phyloP scores from a whole-genome alignment of 2,113 vertebrate genomes.

The Pleuronectes platessa region DNA sequence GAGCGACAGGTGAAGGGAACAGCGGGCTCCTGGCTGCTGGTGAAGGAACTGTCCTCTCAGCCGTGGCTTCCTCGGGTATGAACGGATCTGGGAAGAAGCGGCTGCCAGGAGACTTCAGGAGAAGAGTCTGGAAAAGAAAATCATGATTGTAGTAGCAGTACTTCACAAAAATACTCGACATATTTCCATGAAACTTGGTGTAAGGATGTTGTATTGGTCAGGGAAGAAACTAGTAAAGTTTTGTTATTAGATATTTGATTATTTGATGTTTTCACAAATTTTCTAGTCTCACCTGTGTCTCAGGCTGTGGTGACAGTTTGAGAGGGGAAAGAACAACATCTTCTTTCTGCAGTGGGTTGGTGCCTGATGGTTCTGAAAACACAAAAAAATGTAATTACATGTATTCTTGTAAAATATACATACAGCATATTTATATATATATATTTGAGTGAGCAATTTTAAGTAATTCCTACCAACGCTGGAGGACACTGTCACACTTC shows the following conservation, averaged over 20 bases:
- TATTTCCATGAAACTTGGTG: no score
- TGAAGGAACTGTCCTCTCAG: slow-evolving; percentile 55
- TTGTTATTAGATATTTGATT: no score
- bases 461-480: slow-evolving; percentile 66
- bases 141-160: no score
- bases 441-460: accelerated
- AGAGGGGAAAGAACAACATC: slow-evolving; percentile 67
- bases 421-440: background rate
- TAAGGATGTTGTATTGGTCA: no score
- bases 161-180: no score
- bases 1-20: slow-evolving; percentile 45
- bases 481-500: slow-evolving; percentile 57
- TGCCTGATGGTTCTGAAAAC: slow-evolving; percentile 62
- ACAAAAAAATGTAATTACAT: slow-evolving; percentile 14
- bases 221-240: no score
- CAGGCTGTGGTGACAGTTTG: slow-evolving; percentile 48
- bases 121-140: slow-evolving; percentile 49
- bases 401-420: background rate
- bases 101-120: slow-evolving; percentile 73
- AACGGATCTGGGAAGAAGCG: slow-evolving; percentile 84
- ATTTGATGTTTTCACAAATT: no score
- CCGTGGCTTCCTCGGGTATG: slow-evolving; percentile 68
- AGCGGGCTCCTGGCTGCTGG: slow-evolving; percentile 50
- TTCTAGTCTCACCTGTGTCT: slow-evolving; percentile 54
- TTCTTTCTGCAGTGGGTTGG: slow-evolving; percentile 57